Evolutionary conservation across 92 coral and sea anemone species (phyloP), one percentile per base, ranked within the genome.

Genomic region (Anthopleura xanthogrammica): DNA sequence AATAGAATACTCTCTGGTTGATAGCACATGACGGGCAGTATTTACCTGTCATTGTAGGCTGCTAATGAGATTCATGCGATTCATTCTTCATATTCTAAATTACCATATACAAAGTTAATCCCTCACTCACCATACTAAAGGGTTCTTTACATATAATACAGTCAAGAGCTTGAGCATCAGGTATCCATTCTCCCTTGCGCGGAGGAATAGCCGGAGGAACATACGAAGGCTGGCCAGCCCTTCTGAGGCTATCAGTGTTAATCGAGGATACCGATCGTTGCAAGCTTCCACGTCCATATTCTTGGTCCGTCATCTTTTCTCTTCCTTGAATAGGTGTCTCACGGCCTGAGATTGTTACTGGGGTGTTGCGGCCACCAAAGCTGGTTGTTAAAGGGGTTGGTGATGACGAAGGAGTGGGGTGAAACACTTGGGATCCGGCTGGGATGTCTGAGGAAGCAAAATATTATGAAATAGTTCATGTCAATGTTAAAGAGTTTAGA

Each of bases 71-170:
- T 29, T 29, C 36, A 29, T 29, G 0, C 36, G 36, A n/a, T n/a
- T n/a, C 50, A 43, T 43, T 43, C 50, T 4, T 5, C 50, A 5
- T 5, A 3, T 46, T 5, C 5, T 3, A 46, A 5, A 9, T 8
- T 6, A 12, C 16, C 13, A 54, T 54, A 54, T 2, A 54, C 58
- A 54, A 14, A 29, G 36, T 29, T 29, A 29, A 29, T 29, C 36
- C 36, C 11, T 8, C 16, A 14, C 90, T 78, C 86, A 94, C 98
- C 98, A 97, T 97, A 92, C 95, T 92, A 80, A 97, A 97, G 76
- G 86, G 76, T 60, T 94, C 99, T 16, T 88, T 82, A 60, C 99
- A 97, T 80, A 97, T 93, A 79, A 94, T 92, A 75, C 99, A 97
- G 2, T 88, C 84, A 52, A 92, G 79, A 41, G 88, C 98, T 66